phyloP scores from a whole-genome alignment of 2,888 invertebrate genomes.

The Hydraecia micacea region DNA sequence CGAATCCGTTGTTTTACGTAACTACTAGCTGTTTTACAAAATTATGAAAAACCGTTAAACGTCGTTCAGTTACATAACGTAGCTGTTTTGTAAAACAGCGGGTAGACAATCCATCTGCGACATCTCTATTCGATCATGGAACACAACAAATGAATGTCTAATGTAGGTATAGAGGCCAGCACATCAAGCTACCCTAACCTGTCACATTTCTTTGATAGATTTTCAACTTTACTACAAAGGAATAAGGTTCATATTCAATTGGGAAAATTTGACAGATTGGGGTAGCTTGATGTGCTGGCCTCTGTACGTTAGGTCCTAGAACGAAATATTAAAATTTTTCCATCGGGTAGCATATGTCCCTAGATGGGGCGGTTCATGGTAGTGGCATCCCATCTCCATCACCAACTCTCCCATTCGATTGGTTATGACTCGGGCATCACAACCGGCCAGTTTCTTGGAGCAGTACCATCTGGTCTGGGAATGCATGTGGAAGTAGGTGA shows the following conservation, averaged over 20 bases:
- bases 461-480: constrained; percentile 76
- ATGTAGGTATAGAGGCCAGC: no score
- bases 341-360: constrained; percentile 13
- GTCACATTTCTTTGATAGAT: no score
- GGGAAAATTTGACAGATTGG: no score
- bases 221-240: no score
- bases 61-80: background rate
- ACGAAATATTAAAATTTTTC: background rate
- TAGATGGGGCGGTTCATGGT: constrained; percentile 44
- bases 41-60: background rate
- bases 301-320: constrained; percentile 12
- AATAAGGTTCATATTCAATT: no score
- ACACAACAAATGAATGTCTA: background rate
- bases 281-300: no score
- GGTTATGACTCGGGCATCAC: constrained; percentile 69
- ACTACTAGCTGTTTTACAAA: background rate
- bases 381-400: constrained; percentile 36
- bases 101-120: background rate
- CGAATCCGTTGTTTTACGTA: background rate
- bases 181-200: no score
- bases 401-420: constrained; percentile 41
- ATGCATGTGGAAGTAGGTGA: constrained; percentile 69
- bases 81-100: background rate
- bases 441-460: constrained; percentile 71
- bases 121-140: background rate